Evolutionary conservation across 2,888 invertebrate genomes (phyloP), one percentile per base, ranked within the genome.

Genomic region (Stenoptilia bipunctidactyla): DNA sequence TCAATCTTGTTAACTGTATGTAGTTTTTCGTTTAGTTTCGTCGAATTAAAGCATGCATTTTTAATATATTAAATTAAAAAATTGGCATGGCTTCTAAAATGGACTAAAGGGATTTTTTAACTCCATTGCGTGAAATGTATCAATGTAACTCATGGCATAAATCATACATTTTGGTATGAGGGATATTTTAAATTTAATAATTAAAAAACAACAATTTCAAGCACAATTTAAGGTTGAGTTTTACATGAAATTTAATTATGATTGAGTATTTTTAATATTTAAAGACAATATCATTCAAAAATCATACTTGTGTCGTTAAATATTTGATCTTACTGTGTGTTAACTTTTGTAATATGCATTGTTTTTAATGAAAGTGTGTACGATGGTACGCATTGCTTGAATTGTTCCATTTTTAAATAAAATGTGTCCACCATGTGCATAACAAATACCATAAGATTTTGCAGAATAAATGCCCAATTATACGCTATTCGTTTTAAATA

Each of bases 311-410:
- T 38, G 27, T 15, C 8, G 20, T 20, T 8, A 20, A 20, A 27
- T 10, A 30, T 27, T 27, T 34, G 10, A 13, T 34, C 13, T n/a
- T n/a, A 6, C 33, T 9, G 12, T 25, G 14, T 38, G 39, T 39
- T 66, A 61, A 61, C 57, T 51, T 50, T 49, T 3, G 20, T 20
- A 20, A 8, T n/a, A 13, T 13, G 49, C 61, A 61, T 67, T 61
- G 64, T 60, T 58, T 67, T 74, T 68, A 73, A 69, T 65, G 74
- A 74, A 72, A 72, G 71, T 77, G 20, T 5, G 20, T 20, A 20
- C 20, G 20, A 20, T 8, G 8, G 20, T 20, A 20, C 8, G 20
- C 20, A 20, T 20, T 20, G 20, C 8, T 20, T 5, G n/a, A n/a
- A n/a, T n/a, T n/a, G n/a, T n/a, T n/a, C n/a, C n/a, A n/a, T n/a